phyloP scores from a whole-genome alignment of 2,113 vertebrate species.

The Irena cyanogastra region DNA sequence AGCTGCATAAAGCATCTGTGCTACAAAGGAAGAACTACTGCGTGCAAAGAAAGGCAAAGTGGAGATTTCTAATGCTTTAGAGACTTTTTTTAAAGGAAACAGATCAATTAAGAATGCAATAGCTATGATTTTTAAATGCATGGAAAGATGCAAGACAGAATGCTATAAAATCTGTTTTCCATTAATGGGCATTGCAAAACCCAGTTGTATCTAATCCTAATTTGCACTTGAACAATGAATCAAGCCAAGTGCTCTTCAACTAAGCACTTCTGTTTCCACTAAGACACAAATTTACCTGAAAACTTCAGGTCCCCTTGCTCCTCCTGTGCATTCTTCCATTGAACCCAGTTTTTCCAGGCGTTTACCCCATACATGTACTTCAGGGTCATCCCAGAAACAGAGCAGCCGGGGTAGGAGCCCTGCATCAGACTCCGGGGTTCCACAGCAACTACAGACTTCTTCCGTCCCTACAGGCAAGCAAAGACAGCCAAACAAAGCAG shows the following conservation, averaged over 20 bases:
- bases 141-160: background rate
- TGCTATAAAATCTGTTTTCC: background rate
- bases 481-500: background rate
- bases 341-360: slow-evolving; percentile 94
- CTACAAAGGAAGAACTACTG: background rate
- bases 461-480: slow-evolving; percentile 71
- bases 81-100: background rate
- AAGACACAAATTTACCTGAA: slow-evolving; percentile 63
- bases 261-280: background rate
- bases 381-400: slow-evolving; percentile 79
- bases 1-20: background rate
- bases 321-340: slow-evolving; percentile 86
- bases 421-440: slow-evolving; percentile 67
- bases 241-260: background rate
- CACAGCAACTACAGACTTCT: slow-evolving; percentile 75
- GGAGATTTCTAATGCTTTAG: background rate
- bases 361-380: slow-evolving; percentile 92
- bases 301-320: slow-evolving; percentile 82
- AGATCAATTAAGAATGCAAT: background rate
- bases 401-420: slow-evolving; percentile 74
- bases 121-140: background rate
- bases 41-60: background rate
- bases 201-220: background rate
- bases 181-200: background rate
- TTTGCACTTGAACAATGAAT: background rate